A percentile compares a stretch with the other conserved stretches of the same genome.
Evolutionary conservation across 2,797 vertebrate species (phyloP).

Genomic region (Rousettus madagascariensis): DNA sequence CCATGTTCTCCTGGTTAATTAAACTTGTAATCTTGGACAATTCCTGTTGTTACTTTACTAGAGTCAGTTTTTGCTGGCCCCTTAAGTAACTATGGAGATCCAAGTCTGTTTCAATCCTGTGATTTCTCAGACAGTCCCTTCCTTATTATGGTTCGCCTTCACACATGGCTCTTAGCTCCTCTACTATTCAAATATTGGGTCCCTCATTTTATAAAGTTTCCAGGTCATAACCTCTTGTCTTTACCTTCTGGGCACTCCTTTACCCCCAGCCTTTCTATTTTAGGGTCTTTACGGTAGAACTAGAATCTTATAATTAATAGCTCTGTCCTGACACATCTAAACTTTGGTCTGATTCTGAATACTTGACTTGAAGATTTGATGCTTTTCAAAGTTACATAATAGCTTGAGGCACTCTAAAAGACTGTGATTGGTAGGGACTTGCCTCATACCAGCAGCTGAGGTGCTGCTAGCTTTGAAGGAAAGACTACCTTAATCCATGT

Average conservation of each 20-base stretch:
- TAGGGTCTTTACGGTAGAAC: not conserved
- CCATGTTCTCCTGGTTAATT: not conserved
- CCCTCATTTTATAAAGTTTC: not conserved
- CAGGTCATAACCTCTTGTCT: not conserved
- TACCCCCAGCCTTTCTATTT: not conserved
- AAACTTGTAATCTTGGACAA: not conserved
- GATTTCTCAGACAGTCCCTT: not conserved
- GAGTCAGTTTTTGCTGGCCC: not conserved
- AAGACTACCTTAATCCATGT: not conserved
- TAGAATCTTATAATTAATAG: not conserved
- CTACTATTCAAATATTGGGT: not conserved
- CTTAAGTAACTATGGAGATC: not conserved
- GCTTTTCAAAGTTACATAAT: not conserved
- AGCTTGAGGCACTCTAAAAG: not conserved
- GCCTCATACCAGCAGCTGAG: not conserved
- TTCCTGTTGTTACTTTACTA: not conserved
- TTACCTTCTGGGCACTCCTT: not conserved
- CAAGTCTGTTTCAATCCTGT: not conserved
- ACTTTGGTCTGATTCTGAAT: slow-evolving; percentile 40
- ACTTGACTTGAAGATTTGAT: not conserved
- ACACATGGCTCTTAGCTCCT: not conserved
- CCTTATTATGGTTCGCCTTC: not conserved
- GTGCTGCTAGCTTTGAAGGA: slow-evolving; percentile 5
- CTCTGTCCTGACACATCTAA: not conserved
- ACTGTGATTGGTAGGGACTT: slow-evolving; percentile 7